Base-by-base conservation (phyloP, 2,888 invertebrate species). In the Parnassius orleans region DNA sequence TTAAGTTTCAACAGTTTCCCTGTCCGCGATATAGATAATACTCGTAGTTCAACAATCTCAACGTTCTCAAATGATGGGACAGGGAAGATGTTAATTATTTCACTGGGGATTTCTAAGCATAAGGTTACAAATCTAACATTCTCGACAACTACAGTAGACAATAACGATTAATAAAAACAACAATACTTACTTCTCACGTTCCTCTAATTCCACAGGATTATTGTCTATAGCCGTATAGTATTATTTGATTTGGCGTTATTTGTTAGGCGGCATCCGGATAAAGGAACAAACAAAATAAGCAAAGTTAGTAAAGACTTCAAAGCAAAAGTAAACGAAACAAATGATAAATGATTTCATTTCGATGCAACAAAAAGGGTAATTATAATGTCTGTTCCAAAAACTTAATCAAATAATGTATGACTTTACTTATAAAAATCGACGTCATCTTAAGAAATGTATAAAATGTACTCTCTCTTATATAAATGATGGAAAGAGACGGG, bases 131-230 rank as follows among this genome's bases (percentile, higher is more conserved):
- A 43, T 60, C 47, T 60, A 57, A 53, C 63, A 64, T 64, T 64
- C 63, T 55, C 60, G 44, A 57, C 50, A 55, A 46, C 60, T 63
- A 63, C 57, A 9, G n/a, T 46, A 43, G 41, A n/a, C 24, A 24
- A 19, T 15, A 2, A n/a, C 1, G 14, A 11, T 12, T 44, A 47
- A n/a, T 48, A 52, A 66, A 66, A 64, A 65, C 9, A 15, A 68
- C 57, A 60, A 72, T 86, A 96, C 96, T 96, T 94, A 96, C 96
- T 96, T 96, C 91, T 96, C 96, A 82, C 96, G 93, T 89, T 96
- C 96, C 88, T 96, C 95, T 93, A 96, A 92, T 84, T 95, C 95
- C 89, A 95, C 94, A 71, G 95, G 94, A 88, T 94, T 95, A 93
- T 95, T 95, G 93, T 95, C 95, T 95, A 93, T 86, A 80, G 55